A percentile compares a stretch with the other conserved stretches of the same genome.
Evolutionary conservation across 2,888 invertebrate species (phyloP).

Genomic region (Beris chalybata): DNA sequence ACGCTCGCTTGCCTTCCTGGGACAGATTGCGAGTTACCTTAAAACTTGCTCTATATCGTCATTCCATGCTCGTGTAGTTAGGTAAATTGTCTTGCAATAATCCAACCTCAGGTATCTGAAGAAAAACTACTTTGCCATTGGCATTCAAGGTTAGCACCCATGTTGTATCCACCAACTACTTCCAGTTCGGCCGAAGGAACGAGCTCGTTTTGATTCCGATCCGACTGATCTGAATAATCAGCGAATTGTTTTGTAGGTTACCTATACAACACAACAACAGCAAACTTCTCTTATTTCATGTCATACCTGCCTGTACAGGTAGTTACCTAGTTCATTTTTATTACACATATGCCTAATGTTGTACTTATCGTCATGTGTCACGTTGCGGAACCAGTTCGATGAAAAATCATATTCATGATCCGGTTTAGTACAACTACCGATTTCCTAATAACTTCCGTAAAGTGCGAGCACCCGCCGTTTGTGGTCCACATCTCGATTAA

Average conservation of each 20-base stretch:
- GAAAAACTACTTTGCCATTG: constrained; percentile 20
- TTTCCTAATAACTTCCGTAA: constrained; percentile 11
- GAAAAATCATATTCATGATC: not conserved
- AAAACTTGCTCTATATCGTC: not conserved
- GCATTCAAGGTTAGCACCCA: constrained; percentile 27
- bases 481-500: not conserved
- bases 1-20: constrained; percentile 3
- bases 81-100: constrained; percentile 28
- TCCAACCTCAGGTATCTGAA: constrained; percentile 14
- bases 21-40: constrained; percentile 12
- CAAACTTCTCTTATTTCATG: too few relatives aligned
- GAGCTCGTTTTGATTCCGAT: constrained; percentile 7
- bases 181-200: constrained; percentile 21
- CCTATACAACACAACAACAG: too few relatives aligned
- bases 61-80: constrained; percentile 28
- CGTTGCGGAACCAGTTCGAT: too few relatives aligned
- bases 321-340: too few relatives aligned
- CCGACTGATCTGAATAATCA: constrained; percentile 5
- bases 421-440: not conserved
- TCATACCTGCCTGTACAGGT: too few relatives aligned
- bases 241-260: constrained; percentile 6
- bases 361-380: too few relatives aligned
- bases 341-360: too few relatives aligned
- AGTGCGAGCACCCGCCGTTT: constrained; percentile 10
- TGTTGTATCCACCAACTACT: not conserved